Evolutionary conservation across 2,113 vertebrate genomes (phyloP).

Genomic region (Gobius niger): DNA sequence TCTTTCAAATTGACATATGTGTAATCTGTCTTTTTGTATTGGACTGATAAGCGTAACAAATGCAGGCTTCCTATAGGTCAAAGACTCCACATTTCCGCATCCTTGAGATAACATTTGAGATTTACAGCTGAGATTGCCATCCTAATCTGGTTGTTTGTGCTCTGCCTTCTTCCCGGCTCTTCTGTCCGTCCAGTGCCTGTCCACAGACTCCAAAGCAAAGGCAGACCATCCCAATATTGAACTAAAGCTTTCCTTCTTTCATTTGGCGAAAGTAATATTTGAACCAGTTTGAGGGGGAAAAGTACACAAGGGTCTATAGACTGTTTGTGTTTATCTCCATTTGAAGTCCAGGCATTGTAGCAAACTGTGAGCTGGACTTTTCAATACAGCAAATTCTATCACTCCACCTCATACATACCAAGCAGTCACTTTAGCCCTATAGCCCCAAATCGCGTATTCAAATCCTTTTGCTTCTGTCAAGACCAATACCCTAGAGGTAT

Average conservation of each 20-base stretch:
- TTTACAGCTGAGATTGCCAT: slow-evolving; percentile 58
- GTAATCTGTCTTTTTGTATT: no score
- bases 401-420: slow-evolving; percentile 40
- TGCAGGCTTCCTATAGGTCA: slow-evolving; percentile 16
- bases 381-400: slow-evolving; percentile 39
- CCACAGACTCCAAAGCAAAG: slow-evolving; percentile 11
- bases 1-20: no score
- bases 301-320: slow-evolving; percentile 21
- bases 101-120: slow-evolving; percentile 51
- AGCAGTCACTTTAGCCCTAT: slow-evolving; percentile 27
- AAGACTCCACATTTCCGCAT: slow-evolving; percentile 26
- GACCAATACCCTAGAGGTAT: slow-evolving; percentile 2
- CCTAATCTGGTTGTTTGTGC: slow-evolving; percentile 57
- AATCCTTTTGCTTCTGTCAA: slow-evolving; percentile 19
- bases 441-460: slow-evolving; percentile 27
- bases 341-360: slow-evolving; percentile 22
- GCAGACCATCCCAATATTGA: slow-evolving; percentile 1
- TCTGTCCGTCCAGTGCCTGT: slow-evolving; percentile 25
- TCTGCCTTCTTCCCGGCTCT: slow-evolving; percentile 19
- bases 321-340: slow-evolving; percentile 35
- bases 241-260: slow-evolving; percentile 7
- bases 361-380: slow-evolving; percentile 23
- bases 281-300: slow-evolving; percentile 8
- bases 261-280: slow-evolving; percentile 17
- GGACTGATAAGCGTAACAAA: background rate